A percentile compares a stretch with the other conserved stretches of the same genome.
These are phyloP conservation scores for Uropetala carovei DNA, from an alignment of 2,888 invertebrate genomes.

Conservation along the genomic window DNA sequence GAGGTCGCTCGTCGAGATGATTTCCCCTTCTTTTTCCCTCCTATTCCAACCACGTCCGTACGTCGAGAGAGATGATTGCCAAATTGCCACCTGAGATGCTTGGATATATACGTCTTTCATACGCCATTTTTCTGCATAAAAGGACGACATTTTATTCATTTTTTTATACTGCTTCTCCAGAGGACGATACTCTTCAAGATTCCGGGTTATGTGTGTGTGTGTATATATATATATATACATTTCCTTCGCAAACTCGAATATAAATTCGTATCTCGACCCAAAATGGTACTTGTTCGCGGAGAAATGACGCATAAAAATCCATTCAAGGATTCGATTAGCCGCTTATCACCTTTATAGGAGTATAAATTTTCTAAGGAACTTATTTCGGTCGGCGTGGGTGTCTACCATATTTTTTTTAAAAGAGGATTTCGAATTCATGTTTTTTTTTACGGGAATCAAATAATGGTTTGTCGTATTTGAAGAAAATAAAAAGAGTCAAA, in stretches of 20 bases:
- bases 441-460: too few species aligned
- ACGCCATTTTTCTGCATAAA: slow-evolving; percentile 19
- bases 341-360: too few species aligned
- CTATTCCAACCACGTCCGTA: slow-evolving; percentile 7
- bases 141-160: not conserved
- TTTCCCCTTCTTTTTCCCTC: not conserved
- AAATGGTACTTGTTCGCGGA: not conserved
- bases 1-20: not conserved
- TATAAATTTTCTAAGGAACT: too few species aligned
- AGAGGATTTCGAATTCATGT: too few species aligned
- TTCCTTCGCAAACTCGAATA: not conserved
- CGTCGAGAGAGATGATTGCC: not conserved
- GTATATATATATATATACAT: not conserved
- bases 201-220: not conserved
- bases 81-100: slow-evolving; percentile 17
- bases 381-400: too few species aligned
- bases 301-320: not conserved
- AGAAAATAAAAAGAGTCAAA: too few species aligned
- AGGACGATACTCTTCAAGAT: not conserved
- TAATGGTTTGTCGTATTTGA: too few species aligned
- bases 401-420: too few species aligned
- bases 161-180: not conserved
- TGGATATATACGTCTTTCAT: not conserved
- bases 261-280: not conserved
- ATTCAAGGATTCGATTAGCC: too few species aligned